Conservation (phyloP, 2,888 invertebrate species). For the Geotrupes spiniger region DNA sequence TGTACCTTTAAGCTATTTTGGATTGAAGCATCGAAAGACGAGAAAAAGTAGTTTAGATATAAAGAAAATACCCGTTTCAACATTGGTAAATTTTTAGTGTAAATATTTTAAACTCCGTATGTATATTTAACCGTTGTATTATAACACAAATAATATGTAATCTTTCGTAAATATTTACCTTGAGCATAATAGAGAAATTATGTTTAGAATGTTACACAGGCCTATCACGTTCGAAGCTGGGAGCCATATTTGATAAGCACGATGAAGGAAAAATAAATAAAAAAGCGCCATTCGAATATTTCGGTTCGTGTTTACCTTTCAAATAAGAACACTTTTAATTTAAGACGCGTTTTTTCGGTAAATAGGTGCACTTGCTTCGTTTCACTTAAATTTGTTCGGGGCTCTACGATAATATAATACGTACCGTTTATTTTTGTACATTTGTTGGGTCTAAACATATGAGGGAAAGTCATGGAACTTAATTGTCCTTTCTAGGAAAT, state of each 20-base stretch:
- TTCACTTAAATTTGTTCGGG: no score
- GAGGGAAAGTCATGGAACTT: no score
- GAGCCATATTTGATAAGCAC: slow-evolving; percentile 22
- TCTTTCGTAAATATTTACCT: slow-evolving; percentile 18
- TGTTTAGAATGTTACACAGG: slow-evolving; percentile 20
- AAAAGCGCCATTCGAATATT: slow-evolving; percentile 17
- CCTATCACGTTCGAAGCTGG: slow-evolving; percentile 18
- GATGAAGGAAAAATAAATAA: slow-evolving; percentile 20
- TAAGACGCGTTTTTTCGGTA: slow-evolving; percentile 2
- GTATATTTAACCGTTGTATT: slow-evolving; percentile 18
- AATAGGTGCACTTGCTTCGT: no score
- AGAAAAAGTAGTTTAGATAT: slow-evolving; percentile 14
- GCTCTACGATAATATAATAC: no score
- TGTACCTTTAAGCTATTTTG: slow-evolving; percentile 14
- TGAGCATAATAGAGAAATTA: slow-evolving; percentile 20
- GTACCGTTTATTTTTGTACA: no score
- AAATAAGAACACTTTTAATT: slow-evolving; percentile 10
- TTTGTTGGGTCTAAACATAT: no score
- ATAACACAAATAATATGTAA: slow-evolving; percentile 21
- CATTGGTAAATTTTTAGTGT: slow-evolving; percentile 20
- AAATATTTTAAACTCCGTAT: slow-evolving; percentile 20
- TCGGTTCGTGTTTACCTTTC: slow-evolving; percentile 9
- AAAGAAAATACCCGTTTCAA: slow-evolving; percentile 19
- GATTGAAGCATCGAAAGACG: slow-evolving; percentile 17
- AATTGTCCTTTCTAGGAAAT: no score